phyloP scores from a whole-genome alignment of 2,797 vertebrate species.

The Sebastes alutus region DNA sequence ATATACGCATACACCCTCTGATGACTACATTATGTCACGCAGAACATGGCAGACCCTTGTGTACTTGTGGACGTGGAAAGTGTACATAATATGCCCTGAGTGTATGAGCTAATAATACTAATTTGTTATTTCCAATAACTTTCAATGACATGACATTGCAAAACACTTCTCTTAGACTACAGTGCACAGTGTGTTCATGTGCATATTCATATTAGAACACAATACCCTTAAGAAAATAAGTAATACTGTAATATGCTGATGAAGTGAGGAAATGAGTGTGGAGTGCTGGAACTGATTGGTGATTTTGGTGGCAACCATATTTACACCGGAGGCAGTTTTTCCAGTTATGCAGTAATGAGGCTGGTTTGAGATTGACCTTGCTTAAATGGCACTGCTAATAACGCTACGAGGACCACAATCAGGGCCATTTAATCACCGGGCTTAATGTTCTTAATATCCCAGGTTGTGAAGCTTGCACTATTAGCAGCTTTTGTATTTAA shows the following conservation, averaged over 20 bases:
- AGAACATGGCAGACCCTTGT: neutral
- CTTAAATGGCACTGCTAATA: conserved; percentile 74
- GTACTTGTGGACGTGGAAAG: neutral
- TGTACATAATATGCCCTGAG: conserved; percentile 1
- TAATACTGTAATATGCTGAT: conserved; percentile 8
- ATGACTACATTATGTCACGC: neutral
- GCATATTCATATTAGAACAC: neutral
- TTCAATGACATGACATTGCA: neutral
- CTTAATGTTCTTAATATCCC: conserved; percentile 50
- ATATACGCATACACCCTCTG: neutral
- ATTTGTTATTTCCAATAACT: conserved; percentile 20
- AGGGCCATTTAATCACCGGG: conserved; percentile 65
- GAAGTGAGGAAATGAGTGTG: conserved; percentile 1
- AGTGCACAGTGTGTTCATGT: neutral
- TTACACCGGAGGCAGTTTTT: conserved; percentile 41
- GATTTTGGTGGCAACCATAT: conserved; percentile 22
- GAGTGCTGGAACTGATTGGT: conserved; percentile 17
- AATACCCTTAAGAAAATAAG: neutral
- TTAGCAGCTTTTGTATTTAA: conserved; percentile 26
- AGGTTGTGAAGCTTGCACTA: conserved; percentile 13
- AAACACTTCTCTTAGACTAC: neutral
- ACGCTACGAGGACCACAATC: conserved; percentile 61
- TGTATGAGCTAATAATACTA: conserved; percentile 4
- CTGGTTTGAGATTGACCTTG: conserved; percentile 75
- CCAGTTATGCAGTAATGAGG: conserved; percentile 61